These are phyloP conservation scores for Lycodopsis pacificus DNA, from an alignment of 2,797 vertebrate species.

Conservation along the genomic window DNA sequence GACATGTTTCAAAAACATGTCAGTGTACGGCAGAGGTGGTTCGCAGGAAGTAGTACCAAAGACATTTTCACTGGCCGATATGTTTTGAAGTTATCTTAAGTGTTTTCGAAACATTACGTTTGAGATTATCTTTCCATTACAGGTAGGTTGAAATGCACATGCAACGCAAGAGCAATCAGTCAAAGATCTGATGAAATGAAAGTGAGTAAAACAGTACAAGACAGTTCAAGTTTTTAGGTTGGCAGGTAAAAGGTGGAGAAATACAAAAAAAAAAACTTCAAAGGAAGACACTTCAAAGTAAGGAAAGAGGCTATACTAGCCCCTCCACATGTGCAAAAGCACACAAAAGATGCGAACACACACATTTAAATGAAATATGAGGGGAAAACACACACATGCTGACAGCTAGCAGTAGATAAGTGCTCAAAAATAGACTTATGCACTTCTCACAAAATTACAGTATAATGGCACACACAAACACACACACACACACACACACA, in stretches of 20 bases:
- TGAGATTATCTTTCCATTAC: neutral
- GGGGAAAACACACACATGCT: neutral
- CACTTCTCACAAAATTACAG: conserved; percentile 48
- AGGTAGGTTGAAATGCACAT: neutral
- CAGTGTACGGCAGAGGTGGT: neutral
- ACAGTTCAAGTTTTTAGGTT: conserved; percentile 11
- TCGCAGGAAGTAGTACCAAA: neutral
- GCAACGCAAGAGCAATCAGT: conserved; percentile 3
- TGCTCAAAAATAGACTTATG: conserved; percentile 44
- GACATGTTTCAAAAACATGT: conserved; percentile 22
- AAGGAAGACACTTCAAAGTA: conserved; percentile 63
- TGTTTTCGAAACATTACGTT: neutral
- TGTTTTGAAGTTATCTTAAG: neutral
- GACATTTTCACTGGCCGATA: conserved; percentile 1
- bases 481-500: conserved; percentile 24
- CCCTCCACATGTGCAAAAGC: conserved; percentile 10
- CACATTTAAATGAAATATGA: neutral
- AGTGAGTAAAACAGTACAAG: neutral
- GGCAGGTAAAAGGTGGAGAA: conserved; percentile 9
- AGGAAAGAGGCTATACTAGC: conserved; percentile 1
- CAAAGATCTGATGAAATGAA: conserved; percentile 14
- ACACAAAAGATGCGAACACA: neutral
- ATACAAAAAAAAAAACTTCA: conserved; percentile 43
- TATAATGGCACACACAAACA: conserved; percentile 39
- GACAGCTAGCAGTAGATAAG: conserved; percentile 16